Conservation (phyloP, 2,888 invertebrate species). For the Encarsia formosa region DNA sequence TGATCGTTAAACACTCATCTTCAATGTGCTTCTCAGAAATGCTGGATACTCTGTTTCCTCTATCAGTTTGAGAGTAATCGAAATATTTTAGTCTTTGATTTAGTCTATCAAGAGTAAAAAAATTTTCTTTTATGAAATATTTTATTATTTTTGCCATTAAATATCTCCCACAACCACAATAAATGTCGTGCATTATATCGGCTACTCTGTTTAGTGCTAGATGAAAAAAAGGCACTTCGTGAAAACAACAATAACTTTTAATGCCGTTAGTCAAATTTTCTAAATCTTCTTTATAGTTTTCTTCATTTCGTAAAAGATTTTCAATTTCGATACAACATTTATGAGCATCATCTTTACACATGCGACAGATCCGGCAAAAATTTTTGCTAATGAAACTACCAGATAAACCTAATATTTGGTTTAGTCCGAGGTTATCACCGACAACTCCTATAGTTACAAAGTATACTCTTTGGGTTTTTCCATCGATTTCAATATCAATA, state of each 20-base stretch:
- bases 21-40: conserved; percentile 3
- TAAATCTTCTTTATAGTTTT: background rate
- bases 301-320: background rate
- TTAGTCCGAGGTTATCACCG: background rate
- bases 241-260: conserved; percentile 34
- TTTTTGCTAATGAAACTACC: background rate
- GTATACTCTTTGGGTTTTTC: background rate
- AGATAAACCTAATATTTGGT: background rate
- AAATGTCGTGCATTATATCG: conserved; percentile 42
- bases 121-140: conserved; percentile 23
- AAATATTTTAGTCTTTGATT: conserved; percentile 32
- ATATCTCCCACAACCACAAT: conserved; percentile 35
- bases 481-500: background rate
- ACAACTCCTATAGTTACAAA: background rate
- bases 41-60: conserved; percentile 28
- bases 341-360: background rate
- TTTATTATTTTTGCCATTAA: conserved; percentile 35
- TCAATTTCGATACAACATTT: background rate
- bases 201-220: conserved; percentile 34
- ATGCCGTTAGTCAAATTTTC: conserved; percentile 22
- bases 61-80: conserved; percentile 25
- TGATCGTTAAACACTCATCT: conserved; percentile 26
- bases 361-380: background rate
- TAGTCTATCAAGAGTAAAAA: conserved; percentile 27
- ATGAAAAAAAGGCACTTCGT: conserved; percentile 34